Base-by-base conservation (phyloP, 1,140 invertebrate species). In the Phymorhynchus buccinoides region DNA sequence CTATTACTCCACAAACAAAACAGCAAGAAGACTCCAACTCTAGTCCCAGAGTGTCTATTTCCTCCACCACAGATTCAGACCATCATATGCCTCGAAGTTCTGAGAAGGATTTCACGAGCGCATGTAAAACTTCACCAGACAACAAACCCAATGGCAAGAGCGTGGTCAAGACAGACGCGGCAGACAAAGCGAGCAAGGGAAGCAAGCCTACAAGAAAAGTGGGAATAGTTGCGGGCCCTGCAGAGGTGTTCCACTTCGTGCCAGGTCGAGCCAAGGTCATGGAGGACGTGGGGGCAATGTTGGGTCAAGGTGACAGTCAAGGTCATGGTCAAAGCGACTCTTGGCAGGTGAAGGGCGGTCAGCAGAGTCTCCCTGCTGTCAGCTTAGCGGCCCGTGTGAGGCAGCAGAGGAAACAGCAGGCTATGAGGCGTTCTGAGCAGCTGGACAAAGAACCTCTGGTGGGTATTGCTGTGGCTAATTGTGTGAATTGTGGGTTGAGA, bases 381-480 rank as follows among this genome's bases (percentile, higher is more conserved):
- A 27, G 12, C 16, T 27, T 79, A 44, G 77, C 77, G 77, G 77
- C 77, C 16, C 14, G 32, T 0, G 16, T 79, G 42, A 30, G 42
- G n/a, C 44, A 27, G 30, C 18, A 52, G 44, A 41, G 77, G 3
- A 48, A 79, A 27, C 9, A 32, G 18, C 42, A 48, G 41, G 77
- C 77, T 44, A n/a, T 22, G 14, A n/a, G 44, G 32, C 77, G 77
- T 7, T 41, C 77, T 30, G 4, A 79, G 18, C 27, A 30, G 9
- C 77, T 79, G 77, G 77, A 79, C 12, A 48, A 35, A 27, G 77
- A 79, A 39, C 77, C 77, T 18, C 1, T 79, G 77, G 77, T 79
- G 44, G 41, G 73, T 75, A 41, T 1, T 7, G 56, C 4, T 22
- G 22, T 2, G 12, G 12, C 56, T 62, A 4, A 18, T 48, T 48